Evolutionary conservation across 2,113 vertebrate genomes (phyloP).

Genomic region (Phrynosoma platyrhinos): DNA sequence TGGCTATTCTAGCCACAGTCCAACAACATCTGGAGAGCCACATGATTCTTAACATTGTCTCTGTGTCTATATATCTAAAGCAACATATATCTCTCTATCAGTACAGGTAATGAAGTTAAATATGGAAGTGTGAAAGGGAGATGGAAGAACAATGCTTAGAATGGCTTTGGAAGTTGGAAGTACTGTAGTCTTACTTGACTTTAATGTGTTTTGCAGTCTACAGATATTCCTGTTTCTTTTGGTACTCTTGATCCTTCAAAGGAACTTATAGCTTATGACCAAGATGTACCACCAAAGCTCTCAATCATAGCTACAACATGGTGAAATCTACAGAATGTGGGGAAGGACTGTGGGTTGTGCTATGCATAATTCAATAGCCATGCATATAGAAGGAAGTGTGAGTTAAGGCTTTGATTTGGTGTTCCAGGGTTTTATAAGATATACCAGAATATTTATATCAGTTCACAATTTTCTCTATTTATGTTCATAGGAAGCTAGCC

Average conservation of each 20-base stretch:
- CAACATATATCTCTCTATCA: not conserved
- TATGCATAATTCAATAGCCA: not conserved
- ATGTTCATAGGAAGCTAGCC: not conserved
- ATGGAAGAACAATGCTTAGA: not conserved
- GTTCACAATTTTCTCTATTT: not conserved
- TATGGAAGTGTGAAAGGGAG: too few species aligned
- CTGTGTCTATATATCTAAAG: too few species aligned
- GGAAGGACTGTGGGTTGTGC: accelerated
- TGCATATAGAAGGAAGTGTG: not conserved
- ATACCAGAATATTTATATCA: conserved; percentile 17
- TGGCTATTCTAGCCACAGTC: too few species aligned
- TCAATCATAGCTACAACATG: not conserved
- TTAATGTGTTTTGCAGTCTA: not conserved
- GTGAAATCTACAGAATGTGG: accelerated
- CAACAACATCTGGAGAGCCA: too few species aligned
- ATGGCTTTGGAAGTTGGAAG: not conserved
- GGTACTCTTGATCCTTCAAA: not conserved
- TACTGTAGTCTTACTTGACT: not conserved
- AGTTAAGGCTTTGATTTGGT: conserved; percentile 28
- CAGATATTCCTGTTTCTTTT: not conserved
- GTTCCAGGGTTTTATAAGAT: conserved; percentile 18
- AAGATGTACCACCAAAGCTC: not conserved
- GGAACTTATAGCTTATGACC: not conserved
- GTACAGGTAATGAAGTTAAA: not conserved
- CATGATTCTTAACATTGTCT: too few species aligned